Evolutionary conservation across 2,888 invertebrate species (phyloP).

Genomic region (Phyto melanocephala): DNA sequence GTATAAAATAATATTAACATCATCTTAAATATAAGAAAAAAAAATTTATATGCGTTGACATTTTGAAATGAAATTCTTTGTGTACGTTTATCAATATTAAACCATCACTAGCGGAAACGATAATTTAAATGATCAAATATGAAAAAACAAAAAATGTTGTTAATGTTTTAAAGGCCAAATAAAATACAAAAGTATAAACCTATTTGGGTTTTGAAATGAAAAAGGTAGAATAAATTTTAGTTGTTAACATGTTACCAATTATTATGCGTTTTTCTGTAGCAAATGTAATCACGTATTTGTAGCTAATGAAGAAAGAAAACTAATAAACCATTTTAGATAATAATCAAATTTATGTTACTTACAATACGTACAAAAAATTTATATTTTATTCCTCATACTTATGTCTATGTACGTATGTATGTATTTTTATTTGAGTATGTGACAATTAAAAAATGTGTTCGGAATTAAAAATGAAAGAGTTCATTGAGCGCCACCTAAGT

Average conservation of each 20-base stretch:
- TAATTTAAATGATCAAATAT: slow-evolving; percentile 72
- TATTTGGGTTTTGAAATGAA: not conserved
- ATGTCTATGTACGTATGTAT: too few species aligned
- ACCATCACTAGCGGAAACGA: slow-evolving; percentile 75
- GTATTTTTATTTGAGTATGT: not conserved
- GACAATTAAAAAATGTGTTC: slow-evolving; percentile 11
- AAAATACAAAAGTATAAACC: not conserved
- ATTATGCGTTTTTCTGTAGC: slow-evolving; percentile 55
- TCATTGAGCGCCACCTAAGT: slow-evolving; percentile 64
- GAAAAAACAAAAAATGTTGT: slow-evolving; percentile 20
- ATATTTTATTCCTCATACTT: not conserved
- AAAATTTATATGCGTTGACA: not conserved
- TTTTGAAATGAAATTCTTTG: not conserved
- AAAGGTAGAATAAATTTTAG: not conserved
- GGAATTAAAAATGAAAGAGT: slow-evolving; percentile 34
- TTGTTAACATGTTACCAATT: slow-evolving; percentile 52
- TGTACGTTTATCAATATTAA: slow-evolving; percentile 59
- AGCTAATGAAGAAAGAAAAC: slow-evolving; percentile 67
- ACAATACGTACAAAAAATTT: not conserved
- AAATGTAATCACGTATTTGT: slow-evolving; percentile 66
- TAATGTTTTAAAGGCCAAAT: slow-evolving; percentile 5
- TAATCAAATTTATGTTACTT: slow-evolving; percentile 45
- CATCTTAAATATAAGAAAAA: not conserved
- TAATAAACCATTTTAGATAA: slow-evolving; percentile 68
- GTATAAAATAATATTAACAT: not conserved